Base-by-base conservation (phyloP, 2,113 vertebrate genomes). In the Hypanus sabinus region DNA sequence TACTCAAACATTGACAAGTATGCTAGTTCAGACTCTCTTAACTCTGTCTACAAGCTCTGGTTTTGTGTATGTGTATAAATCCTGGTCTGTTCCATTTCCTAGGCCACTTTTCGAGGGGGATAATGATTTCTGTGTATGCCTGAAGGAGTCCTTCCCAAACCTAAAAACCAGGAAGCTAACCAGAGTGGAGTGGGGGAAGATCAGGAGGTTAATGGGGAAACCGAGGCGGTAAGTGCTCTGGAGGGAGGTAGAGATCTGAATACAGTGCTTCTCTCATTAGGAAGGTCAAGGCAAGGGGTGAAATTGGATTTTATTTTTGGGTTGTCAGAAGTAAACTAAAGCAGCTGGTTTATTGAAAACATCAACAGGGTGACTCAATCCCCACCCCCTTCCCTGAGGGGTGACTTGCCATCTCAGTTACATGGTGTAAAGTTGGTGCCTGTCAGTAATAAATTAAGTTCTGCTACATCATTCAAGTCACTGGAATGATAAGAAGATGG, bases 1-100 rank as follows among this genome's bases (percentile, higher is more conserved):
- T 99, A 99, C 95, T 99, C 99, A 87, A 99, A 99, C 95, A 99
- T 99, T 95, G 99, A 99, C 97, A 98, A 98, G 99, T 99, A 98
- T 94, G 96, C 97, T 70, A 95, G 70, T 0, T 94, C 94, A 57
- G 36, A 57, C 57, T 76, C 75, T 30, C 36, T 55, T 46, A 6
- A 57, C 38, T 68, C 65, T 16, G 33, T 83, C 27, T n/a, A 27
- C 55, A 55, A 65, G 76, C 68, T 75, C 22, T 16, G 33, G 5
- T 36, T 79, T 10, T 2, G 36, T n/a, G n/a, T 16, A 2, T 27
- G 81, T 94, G 81, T 94, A 36, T 93, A 46, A 73, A 24, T 30
- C 30, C 57, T 16, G 11, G 68, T 60, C 73, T 71, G 24, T 94
- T 94, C 96, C 5, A 96, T 85, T 96, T 95, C 95, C 95, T 96